Evolutionary conservation across 1,140 invertebrate species (phyloP), one percentile per base, ranked within the genome.

Genomic region (Uloborus diversus): DNA sequence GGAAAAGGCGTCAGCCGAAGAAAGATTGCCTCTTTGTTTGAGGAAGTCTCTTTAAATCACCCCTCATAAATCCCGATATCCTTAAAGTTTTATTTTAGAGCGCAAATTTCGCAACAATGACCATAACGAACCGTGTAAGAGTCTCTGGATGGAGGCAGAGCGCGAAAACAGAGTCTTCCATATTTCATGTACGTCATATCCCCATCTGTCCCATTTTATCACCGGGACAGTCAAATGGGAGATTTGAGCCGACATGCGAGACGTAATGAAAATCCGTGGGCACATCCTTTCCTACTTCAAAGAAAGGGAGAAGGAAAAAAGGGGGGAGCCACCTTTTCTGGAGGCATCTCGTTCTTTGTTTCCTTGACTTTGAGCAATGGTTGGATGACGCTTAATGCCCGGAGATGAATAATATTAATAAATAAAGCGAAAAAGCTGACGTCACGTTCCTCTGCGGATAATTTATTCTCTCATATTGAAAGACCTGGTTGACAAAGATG

Each of bases 391-490:
- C 66, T 20, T 53, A 53, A 53, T 53, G 23, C 49, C 17, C 7
- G 17, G 37, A 17, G 37, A 42, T 42, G 37, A 42, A 42, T 9
- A 42, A 42, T 9, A 7, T 7, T 42, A 7, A 42, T 2, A 9
- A 68, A 64, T 35, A 42, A 64, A 62, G 25, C 28, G 25, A 30
- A 13, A n/a, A 32, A 5, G 33, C 66, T 56, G 30, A 23, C 28
- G 49, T 56, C 49, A n/a, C n/a, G 35, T 42, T 59, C 42, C 51
- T 33, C 20, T 28, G 66, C 37, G 25, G 42, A 75, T 75, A 75
- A 75, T 75, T 75, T 75, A 75, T 75, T 62, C 71, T 64, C 28
- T 27, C 35, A 64, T 75, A 75, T 75, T 75, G 71, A 75, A 75
- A 75, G 59, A 75, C 71, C 71, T n/a, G 35, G 35, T 28, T 75